phyloP scores from a whole-genome alignment of 2,113 vertebrate species.

The Hemichromis elongatus region DNA sequence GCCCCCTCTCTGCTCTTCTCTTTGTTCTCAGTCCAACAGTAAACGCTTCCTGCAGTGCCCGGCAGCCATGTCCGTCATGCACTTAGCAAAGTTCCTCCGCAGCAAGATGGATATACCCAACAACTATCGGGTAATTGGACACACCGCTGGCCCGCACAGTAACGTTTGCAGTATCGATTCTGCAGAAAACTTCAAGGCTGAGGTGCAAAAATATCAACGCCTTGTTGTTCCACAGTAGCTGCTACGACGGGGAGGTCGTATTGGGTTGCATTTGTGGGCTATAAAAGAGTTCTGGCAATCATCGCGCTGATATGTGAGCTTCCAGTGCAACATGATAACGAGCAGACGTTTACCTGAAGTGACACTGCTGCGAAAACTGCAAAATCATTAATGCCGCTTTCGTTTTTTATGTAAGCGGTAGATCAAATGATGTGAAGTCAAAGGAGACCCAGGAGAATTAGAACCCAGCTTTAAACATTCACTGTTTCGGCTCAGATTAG shows the following conservation, averaged over 20 bases:
- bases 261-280: background rate
- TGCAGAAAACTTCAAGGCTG: background rate
- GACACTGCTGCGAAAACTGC: background rate
- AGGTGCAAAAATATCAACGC: background rate
- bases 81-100: slow-evolving; percentile 88
- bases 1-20: background rate
- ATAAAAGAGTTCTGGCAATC: background rate
- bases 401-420: background rate
- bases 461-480: background rate
- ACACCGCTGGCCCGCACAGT: background rate
- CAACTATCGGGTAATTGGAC: slow-evolving; percentile 81
- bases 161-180: background rate
- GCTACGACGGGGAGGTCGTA: background rate
- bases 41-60: slow-evolving; percentile 91
- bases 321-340: background rate
- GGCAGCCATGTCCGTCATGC: slow-evolving; percentile 90
- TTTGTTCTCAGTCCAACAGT: slow-evolving; percentile 72
- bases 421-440: background rate
- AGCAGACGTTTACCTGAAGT: background rate
- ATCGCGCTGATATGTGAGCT: background rate
- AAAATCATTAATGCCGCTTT: background rate
- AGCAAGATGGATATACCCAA: slow-evolving; percentile 95
- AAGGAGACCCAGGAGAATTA: accelerated
- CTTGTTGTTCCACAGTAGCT: background rate
- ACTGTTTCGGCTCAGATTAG: background rate